Base-by-base conservation (phyloP, 2,888 invertebrate species). In the Thereva unica region DNA sequence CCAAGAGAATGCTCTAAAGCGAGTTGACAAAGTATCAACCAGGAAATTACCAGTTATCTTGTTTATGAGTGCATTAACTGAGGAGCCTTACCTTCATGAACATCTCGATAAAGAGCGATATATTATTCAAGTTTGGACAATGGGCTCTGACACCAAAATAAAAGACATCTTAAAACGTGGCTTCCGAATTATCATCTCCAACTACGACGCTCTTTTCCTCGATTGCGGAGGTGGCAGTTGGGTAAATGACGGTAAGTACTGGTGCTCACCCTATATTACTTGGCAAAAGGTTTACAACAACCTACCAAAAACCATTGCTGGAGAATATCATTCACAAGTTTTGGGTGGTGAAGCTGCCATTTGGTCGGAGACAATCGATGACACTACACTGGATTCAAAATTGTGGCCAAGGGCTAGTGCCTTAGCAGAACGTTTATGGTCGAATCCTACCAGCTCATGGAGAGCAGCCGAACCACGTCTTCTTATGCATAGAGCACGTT, bases 251-350 rank as follows among this genome's bases (percentile, higher is more conserved):
- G 86, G 87, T 80, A 90, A 90, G 74, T 95, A 95, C 77, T 95
- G 95, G 95, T 95, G 94, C 76, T 87, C 92, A 0, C 94, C 94
- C 0, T 95, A 93, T 80, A 93, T 90, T 74, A 95, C n/a, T n/a
- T n/a, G n/a, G n/a, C n/a, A n/a, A n/a, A n/a, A n/a, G n/a, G n/a
- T n/a, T n/a, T n/a, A n/a, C 73, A 86, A 88, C 41, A 93, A 93
- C 77, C 88, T 86, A 70, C 89, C 90, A 0, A 80, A 84, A 35
- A 75, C 77, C 6, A 86, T 92, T 69, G 86, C 84, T n/a, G 82
- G 83, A 1, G 72, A 79, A 10, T 78, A 85, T 70, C 81, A 82
- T 40, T 77, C 84, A 52, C 84, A 84, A 68, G 76, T 84, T 64
- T 72, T 84, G 82, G 93, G 93, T 9, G 88, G 87, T 0, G 93